phyloP scores from a whole-genome alignment of 2,888 invertebrate species.

The Hypena proboscidalis region DNA sequence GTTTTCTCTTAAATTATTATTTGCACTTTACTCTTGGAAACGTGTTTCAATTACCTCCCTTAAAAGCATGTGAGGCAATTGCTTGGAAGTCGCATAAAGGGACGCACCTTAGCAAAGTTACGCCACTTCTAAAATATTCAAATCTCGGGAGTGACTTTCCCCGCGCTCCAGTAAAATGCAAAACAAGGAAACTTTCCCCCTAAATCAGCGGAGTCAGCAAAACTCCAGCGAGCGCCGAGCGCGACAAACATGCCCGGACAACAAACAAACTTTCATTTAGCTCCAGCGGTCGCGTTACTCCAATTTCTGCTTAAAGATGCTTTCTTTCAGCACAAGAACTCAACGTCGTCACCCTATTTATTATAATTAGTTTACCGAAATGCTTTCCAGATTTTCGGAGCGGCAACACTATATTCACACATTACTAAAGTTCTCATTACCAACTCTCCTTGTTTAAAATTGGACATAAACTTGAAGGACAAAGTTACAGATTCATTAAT shows the following conservation, averaged over 20 bases:
- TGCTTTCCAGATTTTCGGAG: conserved; percentile 8
- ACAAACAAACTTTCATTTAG: conserved; percentile 75
- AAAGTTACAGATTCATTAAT: not conserved
- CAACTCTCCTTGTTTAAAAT: no score
- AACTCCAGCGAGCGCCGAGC: conserved; percentile 52
- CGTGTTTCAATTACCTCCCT: conserved; percentile 55
- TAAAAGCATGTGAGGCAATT: conserved; percentile 58
- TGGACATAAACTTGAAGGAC: not conserved
- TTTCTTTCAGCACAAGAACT: conserved; percentile 35
- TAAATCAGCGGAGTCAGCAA: conserved; percentile 73
- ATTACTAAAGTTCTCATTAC: no score
- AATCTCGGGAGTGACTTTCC: conserved; percentile 77
- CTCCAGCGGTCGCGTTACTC: conserved; percentile 50
- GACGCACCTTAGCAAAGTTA: conserved; percentile 70
- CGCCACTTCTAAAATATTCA: conserved; percentile 78
- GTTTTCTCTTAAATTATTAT: conserved; percentile 40
- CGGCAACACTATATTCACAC: not conserved
- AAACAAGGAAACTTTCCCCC: conserved; percentile 79
- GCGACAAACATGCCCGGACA: conserved; percentile 65
- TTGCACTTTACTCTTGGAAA: conserved; percentile 42
- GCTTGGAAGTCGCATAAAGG: conserved; percentile 67
- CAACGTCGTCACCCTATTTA: conserved; percentile 24
- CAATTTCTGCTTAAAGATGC: conserved; percentile 49
- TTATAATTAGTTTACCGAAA: conserved; percentile 40
- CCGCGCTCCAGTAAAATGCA: conserved; percentile 73